Percentiles rank a stretch among this genome's conserved stretches.
Evolutionary conservation across 2,888 invertebrate species (phyloP).

Genomic region (Lasius fuliginosus): DNA sequence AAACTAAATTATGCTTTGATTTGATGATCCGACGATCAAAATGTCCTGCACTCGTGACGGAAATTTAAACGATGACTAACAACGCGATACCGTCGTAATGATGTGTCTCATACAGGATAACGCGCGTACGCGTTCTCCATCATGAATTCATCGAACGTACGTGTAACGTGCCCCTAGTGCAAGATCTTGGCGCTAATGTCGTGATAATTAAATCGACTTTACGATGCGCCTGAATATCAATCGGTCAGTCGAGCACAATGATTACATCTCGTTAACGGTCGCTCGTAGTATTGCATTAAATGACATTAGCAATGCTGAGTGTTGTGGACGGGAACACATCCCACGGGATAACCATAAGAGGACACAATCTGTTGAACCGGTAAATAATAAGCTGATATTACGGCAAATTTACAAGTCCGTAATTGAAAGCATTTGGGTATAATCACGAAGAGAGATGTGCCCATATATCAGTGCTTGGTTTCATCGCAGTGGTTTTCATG

Average conservation of each 20-base stretch:
- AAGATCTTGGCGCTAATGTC: conserved; percentile 60
- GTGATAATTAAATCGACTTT: conserved; percentile 74
- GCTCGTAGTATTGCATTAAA: conserved; percentile 33
- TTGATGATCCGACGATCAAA: neutral
- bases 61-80: conserved; percentile 12
- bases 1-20: neutral
- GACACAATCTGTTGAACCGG: conserved; percentile 41
- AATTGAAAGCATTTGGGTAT: conserved; percentile 74
- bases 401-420: conserved; percentile 76
- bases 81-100: conserved; percentile 31
- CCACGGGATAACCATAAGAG: neutral
- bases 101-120: conserved; percentile 27
- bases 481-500: neutral
- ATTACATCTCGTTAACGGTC: conserved; percentile 57
- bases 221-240: conserved; percentile 67
- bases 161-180: conserved; percentile 51
- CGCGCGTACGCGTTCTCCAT: conserved; percentile 38
- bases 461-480: neutral
- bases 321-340: neutral
- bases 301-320: conserved; percentile 30
- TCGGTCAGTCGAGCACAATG: conserved; percentile 60
- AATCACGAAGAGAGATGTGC: neutral
- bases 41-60: neutral
- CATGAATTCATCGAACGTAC: conserved; percentile 61
- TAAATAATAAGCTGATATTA: conserved; percentile 73